Base-by-base conservation (phyloP, 2,888 invertebrate species). In the Minunthozetes semirufus region DNA sequence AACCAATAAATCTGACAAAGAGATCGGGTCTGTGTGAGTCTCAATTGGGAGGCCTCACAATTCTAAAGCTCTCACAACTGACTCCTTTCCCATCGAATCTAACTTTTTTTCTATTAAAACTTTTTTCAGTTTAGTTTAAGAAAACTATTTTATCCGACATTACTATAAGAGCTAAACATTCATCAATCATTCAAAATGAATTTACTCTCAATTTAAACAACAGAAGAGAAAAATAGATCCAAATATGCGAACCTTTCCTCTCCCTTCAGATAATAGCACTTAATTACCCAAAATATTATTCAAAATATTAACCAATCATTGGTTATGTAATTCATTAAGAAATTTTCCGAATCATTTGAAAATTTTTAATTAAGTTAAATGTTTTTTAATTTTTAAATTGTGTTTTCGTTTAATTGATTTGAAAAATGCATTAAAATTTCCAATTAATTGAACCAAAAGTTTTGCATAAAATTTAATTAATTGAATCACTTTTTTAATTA, bases 131-230 rank as follows among this genome's bases (percentile, higher is more conserved):
- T 56, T 22, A 56, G 56, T 56, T 56, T 56, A 56, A 56, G 25
- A 56, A 56, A 56, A 56, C 56, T 56, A 56, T 56, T 56, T 56
- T 22, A 19, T 56, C 22, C 42, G 9, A n/a, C 5, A 33, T 22
- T 63, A 33, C 38, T 33, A 33, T 63, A 17, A 33, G 19, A 22
- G 27, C 33, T 33, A 33, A 63, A 63, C 63, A 63, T 63, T 63
- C 63, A 63, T 63, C 38, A 63, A 63, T 63, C 63, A 63, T 63
- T 63, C 33, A 63, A 29, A 63, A 63, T 33, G 29, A 33, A 63
- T 33, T 33, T 33, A 33, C 33, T n/a, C 63, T 33, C 63, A 8
- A 63, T 63, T 63, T 63, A 38, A 63, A 33, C 42, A 42, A 42
- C 42, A 27, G 63, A 4, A 33, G 19, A 33, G 19, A 63, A 15